These are phyloP conservation scores for Tethea ocularis DNA, from an alignment of 2,888 invertebrate genomes.

Conservation along the genomic window DNA sequence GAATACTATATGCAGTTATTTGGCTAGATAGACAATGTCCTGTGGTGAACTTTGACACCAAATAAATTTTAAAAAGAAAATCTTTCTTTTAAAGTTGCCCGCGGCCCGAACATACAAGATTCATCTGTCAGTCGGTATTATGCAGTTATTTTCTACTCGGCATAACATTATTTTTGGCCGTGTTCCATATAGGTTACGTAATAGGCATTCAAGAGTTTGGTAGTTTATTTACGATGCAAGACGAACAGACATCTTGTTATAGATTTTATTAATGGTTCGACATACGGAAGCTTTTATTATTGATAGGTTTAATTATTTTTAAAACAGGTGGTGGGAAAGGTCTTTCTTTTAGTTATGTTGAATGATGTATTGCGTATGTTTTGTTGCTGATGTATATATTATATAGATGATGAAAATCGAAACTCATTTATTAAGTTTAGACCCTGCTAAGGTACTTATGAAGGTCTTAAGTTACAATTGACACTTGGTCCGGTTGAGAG, in stretches of 20 bases:
- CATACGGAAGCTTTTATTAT: conserved; percentile 8
- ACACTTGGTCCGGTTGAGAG: too few species aligned
- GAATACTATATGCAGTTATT: too few species aligned
- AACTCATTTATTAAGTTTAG: too few species aligned
- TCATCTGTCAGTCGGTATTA: background rate
- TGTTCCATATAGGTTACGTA: conserved; percentile 31
- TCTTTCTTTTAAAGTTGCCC: background rate
- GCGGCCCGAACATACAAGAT: background rate
- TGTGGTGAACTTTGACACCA: background rate
- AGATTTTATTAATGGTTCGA: conserved; percentile 29
- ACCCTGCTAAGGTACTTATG: too few species aligned
- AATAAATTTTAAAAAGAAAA: background rate
- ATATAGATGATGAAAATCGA: too few species aligned
- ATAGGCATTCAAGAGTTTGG: conserved; percentile 24
- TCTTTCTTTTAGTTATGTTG: background rate
- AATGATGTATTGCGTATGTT: background rate
- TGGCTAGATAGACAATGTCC: background rate
- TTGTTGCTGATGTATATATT: too few species aligned
- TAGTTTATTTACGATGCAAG: conserved; percentile 22
- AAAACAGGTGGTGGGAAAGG: background rate
- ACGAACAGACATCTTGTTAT: conserved; percentile 32
- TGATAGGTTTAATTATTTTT: conserved; percentile 1
- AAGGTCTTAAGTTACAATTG: too few species aligned
- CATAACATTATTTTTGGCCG: conserved; percentile 26
- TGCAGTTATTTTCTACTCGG: conserved; percentile 9